phyloP scores from a whole-genome alignment of 2,888 invertebrate species.

The Aspidiotus destructor region DNA sequence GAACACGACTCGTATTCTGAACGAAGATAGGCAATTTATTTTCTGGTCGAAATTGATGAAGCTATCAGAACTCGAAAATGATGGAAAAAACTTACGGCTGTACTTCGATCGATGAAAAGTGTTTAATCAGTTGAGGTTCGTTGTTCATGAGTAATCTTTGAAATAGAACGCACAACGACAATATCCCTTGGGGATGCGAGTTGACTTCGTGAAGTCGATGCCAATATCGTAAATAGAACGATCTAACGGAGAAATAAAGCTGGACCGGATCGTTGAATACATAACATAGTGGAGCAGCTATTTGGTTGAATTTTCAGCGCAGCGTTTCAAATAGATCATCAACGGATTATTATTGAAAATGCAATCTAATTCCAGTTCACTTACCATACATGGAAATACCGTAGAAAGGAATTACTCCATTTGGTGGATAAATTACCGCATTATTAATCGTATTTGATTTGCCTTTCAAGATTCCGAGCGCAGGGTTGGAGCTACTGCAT shows the following conservation, averaged over 20 bases:
- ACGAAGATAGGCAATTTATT: background rate
- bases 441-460: slow-evolving; percentile 57
- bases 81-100: slow-evolving; percentile 75
- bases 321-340: background rate
- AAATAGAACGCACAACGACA: slow-evolving; percentile 78
- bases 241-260: slow-evolving; percentile 80
- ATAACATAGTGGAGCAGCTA: slow-evolving; percentile 91
- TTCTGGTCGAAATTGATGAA: background rate
- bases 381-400: slow-evolving; percentile 95
- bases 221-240: slow-evolving; percentile 86
- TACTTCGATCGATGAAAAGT: slow-evolving; percentile 76
- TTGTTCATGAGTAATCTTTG: slow-evolving; percentile 81
- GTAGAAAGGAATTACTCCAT: slow-evolving; percentile 91
- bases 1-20: slow-evolving; percentile 77
- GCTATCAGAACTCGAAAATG: background rate
- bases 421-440: slow-evolving; percentile 76
- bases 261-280: slow-evolving; percentile 78
- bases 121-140: slow-evolving; percentile 83
- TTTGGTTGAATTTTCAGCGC: background rate
- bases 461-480: slow-evolving; percentile 65
- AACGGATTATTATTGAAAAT: background rate
- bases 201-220: slow-evolving; percentile 84
- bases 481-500: slow-evolving; percentile 49
- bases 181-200: slow-evolving; percentile 85
- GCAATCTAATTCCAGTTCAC: slow-evolving; percentile 38